These are phyloP conservation scores for Galeopterus variegatus DNA, from an alignment of 2,113 vertebrate species.

Conservation along the genomic window DNA sequence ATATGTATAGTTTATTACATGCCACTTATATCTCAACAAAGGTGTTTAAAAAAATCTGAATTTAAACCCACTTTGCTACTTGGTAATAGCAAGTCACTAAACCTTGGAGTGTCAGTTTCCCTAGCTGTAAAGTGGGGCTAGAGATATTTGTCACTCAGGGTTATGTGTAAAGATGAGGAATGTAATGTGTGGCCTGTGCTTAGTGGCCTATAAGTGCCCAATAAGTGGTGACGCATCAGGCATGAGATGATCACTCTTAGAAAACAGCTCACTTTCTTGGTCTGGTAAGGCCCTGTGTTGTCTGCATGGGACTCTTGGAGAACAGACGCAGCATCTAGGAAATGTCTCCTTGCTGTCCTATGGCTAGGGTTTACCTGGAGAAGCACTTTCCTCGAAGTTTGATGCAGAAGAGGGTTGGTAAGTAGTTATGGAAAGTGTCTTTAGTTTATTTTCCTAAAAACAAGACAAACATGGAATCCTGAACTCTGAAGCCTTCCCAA, in stretches of 20 bases:
- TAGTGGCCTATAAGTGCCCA: background rate
- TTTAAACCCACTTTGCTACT: background rate
- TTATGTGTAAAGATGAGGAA: background rate
- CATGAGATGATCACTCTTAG: background rate
- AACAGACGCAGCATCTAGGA: background rate
- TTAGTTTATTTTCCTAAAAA: slow-evolving; percentile 3
- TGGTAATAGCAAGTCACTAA: background rate
- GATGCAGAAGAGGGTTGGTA: background rate
- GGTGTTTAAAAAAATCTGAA: background rate
- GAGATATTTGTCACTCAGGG: background rate
- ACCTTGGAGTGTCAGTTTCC: background rate
- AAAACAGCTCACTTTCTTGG: background rate
- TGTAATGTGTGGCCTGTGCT: background rate
- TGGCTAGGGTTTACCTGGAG: background rate
- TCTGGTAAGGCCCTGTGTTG: background rate
- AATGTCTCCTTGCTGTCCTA: background rate
- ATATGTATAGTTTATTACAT: background rate
- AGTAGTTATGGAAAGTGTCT: background rate
- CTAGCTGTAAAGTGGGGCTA: background rate
- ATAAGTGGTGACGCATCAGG: background rate
- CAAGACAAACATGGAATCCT: background rate
- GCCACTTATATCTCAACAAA: background rate
- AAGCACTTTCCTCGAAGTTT: background rate
- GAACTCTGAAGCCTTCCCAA: background rate
- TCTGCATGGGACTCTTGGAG: background rate